Evolutionary conservation across 2,113 vertebrate genomes (phyloP), one percentile per base, ranked within the genome.

Genomic region (Rhea americana): DNA sequence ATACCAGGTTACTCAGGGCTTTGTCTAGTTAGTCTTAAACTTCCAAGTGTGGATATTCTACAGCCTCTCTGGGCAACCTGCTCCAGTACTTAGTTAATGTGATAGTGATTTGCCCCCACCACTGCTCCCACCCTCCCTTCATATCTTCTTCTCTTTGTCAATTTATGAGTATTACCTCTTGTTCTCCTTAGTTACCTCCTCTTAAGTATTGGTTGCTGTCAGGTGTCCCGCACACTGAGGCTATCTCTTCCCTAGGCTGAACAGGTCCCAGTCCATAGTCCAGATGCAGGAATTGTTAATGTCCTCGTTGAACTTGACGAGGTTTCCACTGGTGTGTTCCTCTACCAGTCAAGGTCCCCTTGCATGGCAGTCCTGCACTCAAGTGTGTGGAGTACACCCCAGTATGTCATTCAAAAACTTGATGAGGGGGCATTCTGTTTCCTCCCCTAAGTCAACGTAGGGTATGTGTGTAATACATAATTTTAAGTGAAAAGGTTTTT

Each of bases 381-480:
- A 47, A 8, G 14, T 18, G 17, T 47, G 17, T 47, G 45, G 45
- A 47, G 45, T 47, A 48, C 24, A 22, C 11, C 51, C 4, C 25
- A 24, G 39, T 18, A 24, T 88, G 63, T 19, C 21, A 30, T 65
- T 63, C 35, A 1, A 21, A 45, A 73, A 5, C 14, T 70, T 70
- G 9, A 0, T 59, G 41, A 22, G 48, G 32, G 3, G 32, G 30
- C 14, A 12, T 7, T 50, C 4, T 20, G 7, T 71, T 56, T 85
- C 45, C 6, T 76, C 19, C 4, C 24, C 55, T n/a, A 8, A 3
- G 24, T 59, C 72, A 51, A 6, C 12, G 20, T 24, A 6, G 17
- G 30, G 4, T 45, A 1, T 20, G 6, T 0, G 1, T 43, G 3
- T 43, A 41, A 11, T 24, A 11, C 26, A 5, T 22, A 48, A 30